phyloP scores from a whole-genome alignment of 2,113 vertebrate species.

The Pheucticus melanocephalus region DNA sequence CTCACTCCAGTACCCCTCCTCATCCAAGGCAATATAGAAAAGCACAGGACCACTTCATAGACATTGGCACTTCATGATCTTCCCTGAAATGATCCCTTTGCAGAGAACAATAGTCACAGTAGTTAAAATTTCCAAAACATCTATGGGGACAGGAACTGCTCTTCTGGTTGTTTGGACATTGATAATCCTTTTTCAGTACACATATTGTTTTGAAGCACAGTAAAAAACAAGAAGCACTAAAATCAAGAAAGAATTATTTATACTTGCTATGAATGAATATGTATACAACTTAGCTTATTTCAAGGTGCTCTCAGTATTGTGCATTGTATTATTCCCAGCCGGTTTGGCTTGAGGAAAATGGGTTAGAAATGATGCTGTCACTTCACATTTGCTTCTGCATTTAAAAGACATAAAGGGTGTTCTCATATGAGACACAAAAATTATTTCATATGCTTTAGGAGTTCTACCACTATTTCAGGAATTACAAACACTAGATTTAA shows the following conservation, averaged over 20 bases:
- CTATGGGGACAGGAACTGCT: background rate
- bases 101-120: conserved; percentile 30
- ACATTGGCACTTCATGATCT: background rate
- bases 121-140: conserved; percentile 41
- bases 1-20: background rate
- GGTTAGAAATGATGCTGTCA: background rate
- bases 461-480: background rate
- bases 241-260: background rate
- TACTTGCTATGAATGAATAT: background rate
- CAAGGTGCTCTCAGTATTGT: background rate
- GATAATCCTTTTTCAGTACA: conserved; percentile 16
- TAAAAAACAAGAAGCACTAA: background rate
- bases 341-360: background rate
- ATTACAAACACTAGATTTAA: background rate
- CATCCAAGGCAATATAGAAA: background rate
- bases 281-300: background rate
- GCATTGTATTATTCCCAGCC: background rate
- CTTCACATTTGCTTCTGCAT: background rate
- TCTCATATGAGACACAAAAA: background rate
- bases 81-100: conserved; percentile 24
- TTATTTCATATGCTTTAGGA: background rate
- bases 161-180: background rate
- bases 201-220: conserved; percentile 27
- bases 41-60: background rate
- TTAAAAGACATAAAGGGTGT: background rate